Percentiles rank a stretch among this genome's conserved stretches.
phyloP scores from a whole-genome alignment of 2,797 vertebrate genomes.

The Chaenodraco wilsoni region DNA sequence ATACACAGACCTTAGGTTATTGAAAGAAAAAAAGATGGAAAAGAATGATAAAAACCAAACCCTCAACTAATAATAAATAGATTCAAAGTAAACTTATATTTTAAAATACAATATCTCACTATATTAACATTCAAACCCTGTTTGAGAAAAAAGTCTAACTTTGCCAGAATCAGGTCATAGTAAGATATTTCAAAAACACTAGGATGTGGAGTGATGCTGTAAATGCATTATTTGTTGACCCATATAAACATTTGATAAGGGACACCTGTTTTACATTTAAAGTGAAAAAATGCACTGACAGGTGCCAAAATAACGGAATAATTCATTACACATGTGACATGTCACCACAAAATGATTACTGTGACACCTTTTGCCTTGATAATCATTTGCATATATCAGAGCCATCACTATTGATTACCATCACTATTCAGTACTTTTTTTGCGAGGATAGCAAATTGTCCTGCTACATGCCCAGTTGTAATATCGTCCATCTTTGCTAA shows the following conservation, averaged over 20 bases:
- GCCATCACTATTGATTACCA: conserved; percentile 23
- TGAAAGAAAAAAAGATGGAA: neutral
- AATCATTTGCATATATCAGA: conserved; percentile 30
- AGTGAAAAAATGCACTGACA: conserved; percentile 28
- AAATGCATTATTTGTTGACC: conserved; percentile 29
- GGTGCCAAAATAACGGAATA: conserved; percentile 15
- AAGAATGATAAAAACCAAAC: neutral
- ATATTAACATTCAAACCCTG: neutral
- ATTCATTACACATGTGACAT: conserved; percentile 34
- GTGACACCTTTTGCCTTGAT: conserved; percentile 17
- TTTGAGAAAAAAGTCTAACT: neutral
- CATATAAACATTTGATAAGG: conserved; percentile 13
- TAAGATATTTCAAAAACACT: conserved; percentile 30
- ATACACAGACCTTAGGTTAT: conserved; percentile 18
- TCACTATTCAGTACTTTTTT: conserved; percentile 18
- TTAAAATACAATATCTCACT: neutral
- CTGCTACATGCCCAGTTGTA: conserved; percentile 5
- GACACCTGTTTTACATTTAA: conserved; percentile 56
- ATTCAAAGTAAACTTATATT: conserved; percentile 9
- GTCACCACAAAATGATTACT: conserved; percentile 23
- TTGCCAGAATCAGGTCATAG: neutral
- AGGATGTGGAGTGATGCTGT: conserved; percentile 5
- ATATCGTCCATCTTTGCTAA: conserved; percentile 29
- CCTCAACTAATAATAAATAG: conserved; percentile 6
- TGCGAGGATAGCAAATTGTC: conserved; percentile 2